Evolutionary conservation across 2,888 invertebrate genomes (phyloP).

Genomic region (Diaperis boleti): DNA sequence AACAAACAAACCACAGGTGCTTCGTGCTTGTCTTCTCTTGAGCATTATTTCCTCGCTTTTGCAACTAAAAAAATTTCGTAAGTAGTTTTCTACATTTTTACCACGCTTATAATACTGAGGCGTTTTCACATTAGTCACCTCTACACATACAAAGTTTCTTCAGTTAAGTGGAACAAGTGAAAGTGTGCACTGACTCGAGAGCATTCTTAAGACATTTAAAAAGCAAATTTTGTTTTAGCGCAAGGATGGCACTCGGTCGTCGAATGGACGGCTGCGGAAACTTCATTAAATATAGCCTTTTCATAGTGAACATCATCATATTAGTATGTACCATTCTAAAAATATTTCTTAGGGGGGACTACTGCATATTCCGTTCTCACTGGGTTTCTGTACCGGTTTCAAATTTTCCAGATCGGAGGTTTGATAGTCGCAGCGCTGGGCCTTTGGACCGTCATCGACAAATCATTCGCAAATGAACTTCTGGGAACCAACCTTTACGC

Average conservation of each 20-base stretch:
- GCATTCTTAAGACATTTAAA: conserved; percentile 11
- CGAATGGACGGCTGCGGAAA: conserved; percentile 91
- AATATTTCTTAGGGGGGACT: not conserved
- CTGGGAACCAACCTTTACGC: conserved; percentile 89
- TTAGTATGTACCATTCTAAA: conserved; percentile 80
- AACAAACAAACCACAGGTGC: conserved; percentile 36
- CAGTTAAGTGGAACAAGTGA: conserved; percentile 28
- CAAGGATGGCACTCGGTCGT: conserved; percentile 78
- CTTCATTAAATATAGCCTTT: conserved; percentile 88
- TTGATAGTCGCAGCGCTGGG: conserved; percentile 81
- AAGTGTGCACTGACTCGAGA: conserved; percentile 11
- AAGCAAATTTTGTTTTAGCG: conserved; percentile 4
- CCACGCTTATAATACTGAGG: not conserved
- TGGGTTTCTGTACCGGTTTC: not conserved
- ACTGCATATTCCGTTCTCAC: not conserved
- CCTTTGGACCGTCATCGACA: conserved; percentile 87
- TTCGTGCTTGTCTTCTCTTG: conserved; percentile 4
- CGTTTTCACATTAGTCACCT: not conserved
- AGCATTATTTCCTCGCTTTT: not conserved
- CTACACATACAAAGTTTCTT: not conserved
- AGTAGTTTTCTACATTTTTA: not conserved
- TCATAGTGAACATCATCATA: conserved; percentile 85
- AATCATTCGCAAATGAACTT: conserved; percentile 86
- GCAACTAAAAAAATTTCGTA: not conserved
- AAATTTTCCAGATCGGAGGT: conserved; percentile 77